A percentile compares a stretch with the other conserved stretches of the same genome.
phyloP scores from a whole-genome alignment of 2,888 invertebrate species.

The Barypeithes pellucidus region DNA sequence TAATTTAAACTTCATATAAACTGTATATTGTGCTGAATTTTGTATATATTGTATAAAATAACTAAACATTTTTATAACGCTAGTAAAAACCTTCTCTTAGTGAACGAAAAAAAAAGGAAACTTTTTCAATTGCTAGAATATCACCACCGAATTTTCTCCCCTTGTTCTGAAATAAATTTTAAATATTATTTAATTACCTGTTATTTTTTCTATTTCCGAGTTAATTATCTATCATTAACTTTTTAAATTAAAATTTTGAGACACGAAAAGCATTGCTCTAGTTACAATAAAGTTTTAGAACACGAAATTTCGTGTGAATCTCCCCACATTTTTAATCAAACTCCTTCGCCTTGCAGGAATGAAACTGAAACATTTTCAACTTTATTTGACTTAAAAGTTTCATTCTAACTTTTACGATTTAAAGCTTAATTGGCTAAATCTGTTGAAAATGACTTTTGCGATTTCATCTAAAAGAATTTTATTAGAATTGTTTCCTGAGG shows the following conservation, averaged over 20 bases:
- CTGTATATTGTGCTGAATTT: no score
- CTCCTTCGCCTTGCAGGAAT: slow-evolving; percentile 36
- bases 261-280: slow-evolving; percentile 34
- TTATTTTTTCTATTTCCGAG: not conserved
- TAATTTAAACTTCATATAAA: no score
- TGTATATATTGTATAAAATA: no score
- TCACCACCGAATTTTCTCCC: no score
- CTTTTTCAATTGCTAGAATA: no score
- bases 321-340: slow-evolving; percentile 49
- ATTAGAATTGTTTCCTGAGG: slow-evolving; percentile 19
- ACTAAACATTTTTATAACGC: no score
- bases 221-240: slow-evolving; percentile 26
- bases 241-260: slow-evolving; percentile 34
- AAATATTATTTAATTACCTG: no score
- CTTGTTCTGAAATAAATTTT: no score
- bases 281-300: slow-evolving; percentile 41
- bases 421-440: slow-evolving; percentile 37
- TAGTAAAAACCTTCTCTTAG: no score
- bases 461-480: slow-evolving; percentile 21
- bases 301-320: slow-evolving; percentile 46
- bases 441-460: slow-evolving; percentile 31
- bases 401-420: slow-evolving; percentile 40
- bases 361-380: slow-evolving; percentile 39
- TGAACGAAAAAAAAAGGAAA: no score
- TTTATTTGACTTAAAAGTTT: slow-evolving; percentile 46